Base-by-base conservation (phyloP, 2,113 vertebrate species). In the Lichenostomus cassidix region DNA sequence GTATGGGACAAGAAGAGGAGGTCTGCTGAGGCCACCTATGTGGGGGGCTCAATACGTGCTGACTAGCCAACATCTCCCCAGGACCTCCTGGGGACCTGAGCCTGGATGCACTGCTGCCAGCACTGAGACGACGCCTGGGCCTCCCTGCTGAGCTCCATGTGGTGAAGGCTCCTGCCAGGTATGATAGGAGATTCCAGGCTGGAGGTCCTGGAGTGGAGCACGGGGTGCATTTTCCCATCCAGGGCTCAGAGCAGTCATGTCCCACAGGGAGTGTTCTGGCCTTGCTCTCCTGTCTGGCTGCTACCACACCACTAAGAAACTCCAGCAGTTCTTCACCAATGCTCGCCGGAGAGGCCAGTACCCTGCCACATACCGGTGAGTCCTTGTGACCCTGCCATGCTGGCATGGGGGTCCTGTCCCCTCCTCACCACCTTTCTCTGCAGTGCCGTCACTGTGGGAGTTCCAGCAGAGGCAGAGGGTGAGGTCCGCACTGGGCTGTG, bases 231-330 rank as follows among this genome's bases (percentile, higher is more conserved):
- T 28, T 28, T 6, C 2, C 15, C 5, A 7, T n/a, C 6, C 5
- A 7, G 16, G 39, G 37, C 49, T 80, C 11, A 37, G 28, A 8
- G 37, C 11, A 56, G 11, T 19, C 7, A 0, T 8, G 17, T 65
- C 62, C 75, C 37, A 8, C 78, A 98, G 98, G 91, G 97, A 98
- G 14, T 68, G 76, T 50, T 98, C 98, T 6, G 98, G 98, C 15
- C 97, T 98, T 5, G 97, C 98, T 9, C 97, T 98, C 31, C 97
- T 98, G 15, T 98, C 98, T 44, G n/a, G 83, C 58, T 98, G 98
- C 84, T 94, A 83, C 29, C 89, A 85, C 19, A 79, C 96, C 35
- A 92, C 97, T 7, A 94, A 96, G 65, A 63, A 25, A 47, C 90
- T 98, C n/a, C 98, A 98, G 58, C 94, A 47, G 29, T 98, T 96